Conservation (phyloP, 2,797 vertebrate genomes). For the Dermochelys coriacea region DNA sequence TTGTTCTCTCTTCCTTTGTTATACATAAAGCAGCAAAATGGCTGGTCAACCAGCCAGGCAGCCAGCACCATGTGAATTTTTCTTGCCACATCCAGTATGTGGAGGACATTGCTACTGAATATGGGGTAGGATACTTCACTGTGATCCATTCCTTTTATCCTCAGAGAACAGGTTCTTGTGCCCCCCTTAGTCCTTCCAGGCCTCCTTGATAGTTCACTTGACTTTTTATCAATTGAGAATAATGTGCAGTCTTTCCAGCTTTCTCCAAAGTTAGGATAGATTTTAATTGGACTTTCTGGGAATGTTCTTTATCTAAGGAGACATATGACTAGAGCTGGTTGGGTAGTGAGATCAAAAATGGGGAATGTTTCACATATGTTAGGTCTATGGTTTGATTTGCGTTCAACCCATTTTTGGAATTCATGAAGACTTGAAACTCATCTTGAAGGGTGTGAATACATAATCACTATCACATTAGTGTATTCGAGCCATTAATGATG, state of each 20-base stretch:
- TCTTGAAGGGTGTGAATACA: background rate
- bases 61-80: background rate
- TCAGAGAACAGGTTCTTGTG: background rate
- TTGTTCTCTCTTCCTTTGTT: background rate
- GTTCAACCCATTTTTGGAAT: slow-evolving; percentile 49
- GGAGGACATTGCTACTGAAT: background rate
- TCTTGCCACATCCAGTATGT: background rate
- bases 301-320: background rate
- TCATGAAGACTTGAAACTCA: background rate
- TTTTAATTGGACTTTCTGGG: slow-evolving; percentile 52
- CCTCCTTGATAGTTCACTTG: background rate
- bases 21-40: accelerated
- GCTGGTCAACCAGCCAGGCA: background rate
- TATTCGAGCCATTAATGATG: background rate
- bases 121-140: background rate
- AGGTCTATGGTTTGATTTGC: slow-evolving; percentile 50
- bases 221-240: slow-evolving; percentile 7
- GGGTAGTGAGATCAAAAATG: slow-evolving; percentile 19
- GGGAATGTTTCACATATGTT: background rate
- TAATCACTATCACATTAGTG: background rate
- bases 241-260: background rate
- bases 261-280: background rate
- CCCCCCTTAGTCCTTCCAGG: background rate
- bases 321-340: background rate
- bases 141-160: background rate